These are phyloP conservation scores for Phthorimaea operculella DNA, from an alignment of 1,140 invertebrate species.

Conservation along the genomic window DNA sequence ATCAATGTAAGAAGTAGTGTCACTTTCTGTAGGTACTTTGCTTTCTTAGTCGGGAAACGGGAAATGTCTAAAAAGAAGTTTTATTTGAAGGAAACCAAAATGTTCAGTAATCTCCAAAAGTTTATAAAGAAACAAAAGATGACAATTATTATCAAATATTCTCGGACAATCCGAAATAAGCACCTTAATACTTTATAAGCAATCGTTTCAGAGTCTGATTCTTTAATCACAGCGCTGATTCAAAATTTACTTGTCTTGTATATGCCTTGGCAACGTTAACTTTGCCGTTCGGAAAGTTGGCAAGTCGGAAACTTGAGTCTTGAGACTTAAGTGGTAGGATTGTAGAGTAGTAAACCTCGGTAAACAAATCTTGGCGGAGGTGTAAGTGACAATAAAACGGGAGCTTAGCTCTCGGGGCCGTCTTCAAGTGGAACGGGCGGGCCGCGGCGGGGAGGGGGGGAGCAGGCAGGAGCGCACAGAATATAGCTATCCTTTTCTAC, in stretches of 20 bases:
- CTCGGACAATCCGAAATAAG: slow-evolving; percentile 44
- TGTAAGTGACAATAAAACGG: slow-evolving; percentile 66
- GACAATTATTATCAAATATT: slow-evolving; percentile 44
- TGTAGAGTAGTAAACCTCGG: slow-evolving; percentile 13
- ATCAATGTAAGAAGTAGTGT: too few species aligned
- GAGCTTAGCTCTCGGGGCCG: slow-evolving; percentile 58
- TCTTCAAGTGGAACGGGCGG: slow-evolving; percentile 52
- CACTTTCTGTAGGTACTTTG: too few species aligned
- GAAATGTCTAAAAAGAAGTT: too few species aligned
- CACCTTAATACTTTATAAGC: slow-evolving; percentile 48
- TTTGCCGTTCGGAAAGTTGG: background rate
- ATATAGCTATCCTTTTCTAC: slow-evolving; percentile 33
- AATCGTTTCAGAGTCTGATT: slow-evolving; percentile 48
- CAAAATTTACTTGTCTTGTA: slow-evolving; percentile 44
- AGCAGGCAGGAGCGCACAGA: slow-evolving; percentile 21
- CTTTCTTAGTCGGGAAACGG: too few species aligned
- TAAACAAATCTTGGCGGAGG: slow-evolving; percentile 56
- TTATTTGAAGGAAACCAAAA: too few species aligned
- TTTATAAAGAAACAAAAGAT: slow-evolving; percentile 24
- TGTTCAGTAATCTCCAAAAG: slow-evolving; percentile 13
- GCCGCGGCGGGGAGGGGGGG: slow-evolving; percentile 15
- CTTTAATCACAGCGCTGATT: slow-evolving; percentile 49
- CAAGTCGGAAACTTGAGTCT: slow-evolving; percentile 21
- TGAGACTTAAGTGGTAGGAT: slow-evolving; percentile 11
- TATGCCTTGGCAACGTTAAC: slow-evolving; percentile 17